Percentiles rank a stretch among this genome's conserved stretches.
Evolutionary conservation across 2,888 invertebrate species (phyloP).

Genomic region (Tetragonisca angustula): DNA sequence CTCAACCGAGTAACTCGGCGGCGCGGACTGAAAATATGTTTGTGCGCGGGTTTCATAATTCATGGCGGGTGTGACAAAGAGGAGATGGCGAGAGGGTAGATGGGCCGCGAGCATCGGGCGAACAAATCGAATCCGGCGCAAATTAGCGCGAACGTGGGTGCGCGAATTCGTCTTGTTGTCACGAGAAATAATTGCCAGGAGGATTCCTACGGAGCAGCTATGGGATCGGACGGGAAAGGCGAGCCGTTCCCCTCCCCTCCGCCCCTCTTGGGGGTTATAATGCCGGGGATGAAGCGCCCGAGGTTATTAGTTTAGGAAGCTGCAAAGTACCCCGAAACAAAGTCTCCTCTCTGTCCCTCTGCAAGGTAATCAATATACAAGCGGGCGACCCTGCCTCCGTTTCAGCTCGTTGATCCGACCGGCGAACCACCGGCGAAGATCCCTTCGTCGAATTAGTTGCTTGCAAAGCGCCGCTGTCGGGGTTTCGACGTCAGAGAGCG

Average conservation of each 20-base stretch:
- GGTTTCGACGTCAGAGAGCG: slow-evolving; percentile 50
- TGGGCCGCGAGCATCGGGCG: slow-evolving; percentile 16
- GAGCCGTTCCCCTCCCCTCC: slow-evolving; percentile 34
- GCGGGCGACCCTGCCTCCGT: slow-evolving; percentile 69
- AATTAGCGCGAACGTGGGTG: slow-evolving; percentile 64
- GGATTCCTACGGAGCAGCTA: slow-evolving; percentile 56
- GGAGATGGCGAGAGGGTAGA: neutral
- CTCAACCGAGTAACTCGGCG: neutral
- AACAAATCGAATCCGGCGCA: slow-evolving; percentile 69
- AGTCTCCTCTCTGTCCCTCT: slow-evolving; percentile 72
- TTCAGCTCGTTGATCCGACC: slow-evolving; percentile 63
- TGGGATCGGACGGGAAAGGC: slow-evolving; percentile 38
- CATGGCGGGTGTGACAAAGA: slow-evolving; percentile 22
- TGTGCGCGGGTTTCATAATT: slow-evolving; percentile 50
- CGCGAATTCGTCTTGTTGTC: slow-evolving; percentile 72
- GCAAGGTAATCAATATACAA: slow-evolving; percentile 80
- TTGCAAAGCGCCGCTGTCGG: slow-evolving; percentile 49
- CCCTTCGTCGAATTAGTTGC: slow-evolving; percentile 56
- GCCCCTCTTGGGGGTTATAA: slow-evolving; percentile 65
- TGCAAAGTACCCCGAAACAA: slow-evolving; percentile 77
- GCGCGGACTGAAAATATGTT: slow-evolving; percentile 40
- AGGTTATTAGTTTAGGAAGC: slow-evolving; percentile 81
- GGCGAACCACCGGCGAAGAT: slow-evolving; percentile 43
- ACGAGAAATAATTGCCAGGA: slow-evolving; percentile 71
- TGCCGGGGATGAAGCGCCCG: slow-evolving; percentile 72